These are phyloP conservation scores for Lordiphosa stackelbergi DNA, from an alignment of 1,140 invertebrate species.

Conservation along the genomic window DNA sequence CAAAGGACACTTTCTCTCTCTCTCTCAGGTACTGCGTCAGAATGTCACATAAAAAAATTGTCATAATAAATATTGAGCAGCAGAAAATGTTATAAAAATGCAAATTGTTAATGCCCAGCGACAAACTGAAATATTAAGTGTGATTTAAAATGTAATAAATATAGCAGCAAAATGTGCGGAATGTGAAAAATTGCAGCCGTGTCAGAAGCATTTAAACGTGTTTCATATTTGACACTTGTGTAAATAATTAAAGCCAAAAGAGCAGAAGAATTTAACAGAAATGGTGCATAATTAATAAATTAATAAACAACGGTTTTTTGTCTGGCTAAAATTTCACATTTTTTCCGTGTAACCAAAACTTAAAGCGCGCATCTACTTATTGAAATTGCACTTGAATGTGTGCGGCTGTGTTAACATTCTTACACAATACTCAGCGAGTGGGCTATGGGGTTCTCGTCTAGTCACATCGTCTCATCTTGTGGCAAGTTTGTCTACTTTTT, in stretches of 20 bases:
- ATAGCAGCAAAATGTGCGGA: conserved; percentile 10
- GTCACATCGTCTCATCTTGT: conserved; percentile 30
- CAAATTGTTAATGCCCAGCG: conserved; percentile 29
- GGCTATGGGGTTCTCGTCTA: too few relatives aligned
- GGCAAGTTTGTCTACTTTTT: conserved; percentile 23
- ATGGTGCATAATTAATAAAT: conserved; percentile 42
- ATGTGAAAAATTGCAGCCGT: conserved; percentile 9
- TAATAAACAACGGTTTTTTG: conserved; percentile 23
- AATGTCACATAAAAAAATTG: conserved; percentile 40
- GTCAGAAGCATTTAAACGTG: conserved; percentile 16
- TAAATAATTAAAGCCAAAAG: conserved; percentile 34
- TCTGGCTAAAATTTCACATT: not conserved
- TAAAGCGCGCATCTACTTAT: conserved; percentile 7
- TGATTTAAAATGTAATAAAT: conserved; percentile 60
- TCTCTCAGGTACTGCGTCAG: conserved; percentile 11
- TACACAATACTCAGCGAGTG: too few relatives aligned
- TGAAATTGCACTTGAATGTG: conserved; percentile 1
- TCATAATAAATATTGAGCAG: conserved; percentile 60
- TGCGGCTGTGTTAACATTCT: not conserved
- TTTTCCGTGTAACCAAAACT: not conserved
- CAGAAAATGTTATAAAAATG: conserved; percentile 43
- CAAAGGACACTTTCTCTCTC: too few relatives aligned
- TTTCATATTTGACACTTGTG: conserved; percentile 23
- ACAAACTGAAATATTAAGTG: conserved; percentile 60
- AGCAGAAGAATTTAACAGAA: conserved; percentile 36